Evolutionary conservation across 2,797 vertebrate species (phyloP).

Genomic region (Lagodon rhomboides): DNA sequence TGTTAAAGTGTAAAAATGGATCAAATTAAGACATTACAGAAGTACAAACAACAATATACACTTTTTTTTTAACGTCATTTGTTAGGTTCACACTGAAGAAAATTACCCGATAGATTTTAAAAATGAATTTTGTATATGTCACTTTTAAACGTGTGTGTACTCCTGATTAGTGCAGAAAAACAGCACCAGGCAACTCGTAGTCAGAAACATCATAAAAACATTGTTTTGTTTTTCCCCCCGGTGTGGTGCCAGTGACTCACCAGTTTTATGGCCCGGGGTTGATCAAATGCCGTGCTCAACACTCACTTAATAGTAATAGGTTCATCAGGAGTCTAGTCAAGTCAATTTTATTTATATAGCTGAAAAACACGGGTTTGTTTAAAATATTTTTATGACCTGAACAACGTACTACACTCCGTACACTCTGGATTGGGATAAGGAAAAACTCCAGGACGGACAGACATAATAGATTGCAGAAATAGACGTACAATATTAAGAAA

Average conservation of each 20-base stretch:
- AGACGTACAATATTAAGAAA: background rate
- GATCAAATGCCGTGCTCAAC: slow-evolving; percentile 18
- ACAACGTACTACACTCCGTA: background rate
- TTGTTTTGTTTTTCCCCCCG: slow-evolving; percentile 5
- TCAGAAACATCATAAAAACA: slow-evolving; percentile 39
- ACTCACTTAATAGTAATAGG: slow-evolving; percentile 10
- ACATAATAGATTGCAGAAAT: background rate
- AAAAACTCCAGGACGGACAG: background rate
- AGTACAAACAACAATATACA: slow-evolving; percentile 1
- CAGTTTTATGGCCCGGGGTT: slow-evolving; percentile 19
- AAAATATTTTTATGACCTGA: background rate
- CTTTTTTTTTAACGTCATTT: background rate
- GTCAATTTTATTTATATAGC: background rate
- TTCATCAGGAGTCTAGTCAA: slow-evolving; percentile 15
- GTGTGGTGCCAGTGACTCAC: slow-evolving; percentile 35
- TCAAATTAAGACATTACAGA: no score
- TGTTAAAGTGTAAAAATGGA: background rate
- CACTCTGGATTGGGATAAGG: background rate
- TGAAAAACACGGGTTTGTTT: slow-evolving; percentile 1
- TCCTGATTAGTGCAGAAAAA: background rate
- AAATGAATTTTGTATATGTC: background rate
- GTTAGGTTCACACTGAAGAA: background rate
- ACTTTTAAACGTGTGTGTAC: background rate
- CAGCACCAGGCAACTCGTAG: background rate
- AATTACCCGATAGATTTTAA: background rate